Conservation (phyloP, 1,140 invertebrate species). For the Arion vulgaris region DNA sequence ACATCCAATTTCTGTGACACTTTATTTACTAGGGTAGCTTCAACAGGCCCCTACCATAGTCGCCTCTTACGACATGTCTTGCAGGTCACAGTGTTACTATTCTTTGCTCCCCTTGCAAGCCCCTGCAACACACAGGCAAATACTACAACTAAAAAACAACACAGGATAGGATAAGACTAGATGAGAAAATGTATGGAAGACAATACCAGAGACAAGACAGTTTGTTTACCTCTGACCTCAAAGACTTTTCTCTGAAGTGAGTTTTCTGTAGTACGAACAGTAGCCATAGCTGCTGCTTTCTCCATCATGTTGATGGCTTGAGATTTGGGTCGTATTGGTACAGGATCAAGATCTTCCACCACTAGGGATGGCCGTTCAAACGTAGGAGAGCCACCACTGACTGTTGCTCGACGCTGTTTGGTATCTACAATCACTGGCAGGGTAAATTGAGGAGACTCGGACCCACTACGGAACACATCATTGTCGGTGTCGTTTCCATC, state of each 20-base stretch:
- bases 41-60: too few species aligned
- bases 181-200: too few species aligned
- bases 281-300: conserved; percentile 39
- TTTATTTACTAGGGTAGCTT: too few species aligned
- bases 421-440: conserved; percentile 82
- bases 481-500: conserved; percentile 68
- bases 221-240: conserved; percentile 19
- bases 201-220: not conserved
- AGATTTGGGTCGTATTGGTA: conserved; percentile 60
- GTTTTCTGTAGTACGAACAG: conserved; percentile 40
- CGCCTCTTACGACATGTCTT: too few species aligned
- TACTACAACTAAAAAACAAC: too few species aligned
- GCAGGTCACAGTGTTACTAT: too few species aligned
- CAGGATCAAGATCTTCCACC: conserved; percentile 63
- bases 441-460: conserved; percentile 74
- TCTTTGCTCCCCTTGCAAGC: too few species aligned
- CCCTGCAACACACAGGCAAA: too few species aligned
- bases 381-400: conserved; percentile 86
- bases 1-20: too few species aligned
- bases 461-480: conserved; percentile 68
- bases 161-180: too few species aligned
- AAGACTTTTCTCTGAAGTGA: conserved; percentile 13
- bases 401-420: conserved; percentile 87
- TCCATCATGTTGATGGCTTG: conserved; percentile 47
- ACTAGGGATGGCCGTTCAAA: conserved; percentile 75